Conservation (phyloP, 2,797 vertebrate species). For the Eurystomus glaucurus region DNA sequence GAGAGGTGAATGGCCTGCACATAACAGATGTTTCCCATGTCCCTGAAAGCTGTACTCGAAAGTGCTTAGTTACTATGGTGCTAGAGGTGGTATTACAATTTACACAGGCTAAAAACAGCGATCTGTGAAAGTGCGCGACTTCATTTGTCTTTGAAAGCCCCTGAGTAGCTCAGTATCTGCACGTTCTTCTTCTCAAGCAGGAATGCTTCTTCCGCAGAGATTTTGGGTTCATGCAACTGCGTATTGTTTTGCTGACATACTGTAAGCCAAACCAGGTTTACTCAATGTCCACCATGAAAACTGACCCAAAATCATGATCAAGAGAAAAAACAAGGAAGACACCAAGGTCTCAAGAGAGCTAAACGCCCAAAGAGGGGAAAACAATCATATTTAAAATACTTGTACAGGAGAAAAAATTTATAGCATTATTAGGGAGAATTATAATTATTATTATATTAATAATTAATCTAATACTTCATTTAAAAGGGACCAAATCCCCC, state of each 20-base stretch:
- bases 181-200: background rate
- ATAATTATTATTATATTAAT: background rate
- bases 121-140: background rate
- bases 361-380: background rate
- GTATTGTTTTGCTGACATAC: background rate
- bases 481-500: background rate
- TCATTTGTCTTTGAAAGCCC: background rate
- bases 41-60: constrained; percentile 20
- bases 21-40: constrained; percentile 31
- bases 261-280: fast-evolving
- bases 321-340: background rate
- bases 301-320: background rate
- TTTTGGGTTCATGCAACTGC: background rate
- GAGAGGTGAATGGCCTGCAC: background rate
- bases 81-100: constrained; percentile 24
- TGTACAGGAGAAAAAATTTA: background rate
- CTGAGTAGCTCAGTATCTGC: background rate
- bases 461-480: background rate
- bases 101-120: background rate
- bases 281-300: fast-evolving
- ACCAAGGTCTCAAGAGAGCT: background rate
- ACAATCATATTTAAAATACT: background rate
- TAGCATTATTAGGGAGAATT: fast-evolving
- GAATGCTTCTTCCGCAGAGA: background rate
- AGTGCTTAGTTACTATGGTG: constrained; percentile 40